Evolutionary conservation across 1,140 invertebrate genomes (phyloP).

Genomic region (Bombus soroeensis): DNA sequence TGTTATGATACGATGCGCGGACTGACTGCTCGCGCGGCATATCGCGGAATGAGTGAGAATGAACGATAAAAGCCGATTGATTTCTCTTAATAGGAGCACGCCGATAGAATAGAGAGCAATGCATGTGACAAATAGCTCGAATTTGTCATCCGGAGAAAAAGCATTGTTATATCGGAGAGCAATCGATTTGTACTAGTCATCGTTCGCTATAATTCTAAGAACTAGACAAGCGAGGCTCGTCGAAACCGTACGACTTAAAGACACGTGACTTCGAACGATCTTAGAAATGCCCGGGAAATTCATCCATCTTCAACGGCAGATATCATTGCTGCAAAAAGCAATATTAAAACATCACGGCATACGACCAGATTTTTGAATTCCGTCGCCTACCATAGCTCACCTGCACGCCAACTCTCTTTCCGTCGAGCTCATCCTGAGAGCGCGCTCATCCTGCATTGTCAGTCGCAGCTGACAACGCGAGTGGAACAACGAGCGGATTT

Average conservation of each 20-base stretch:
- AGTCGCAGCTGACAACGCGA: conserved; percentile 61
- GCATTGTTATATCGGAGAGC: neutral
- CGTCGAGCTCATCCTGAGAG: conserved; percentile 38
- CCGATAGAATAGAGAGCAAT: neutral
- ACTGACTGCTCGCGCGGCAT: neutral
- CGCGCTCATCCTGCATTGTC: conserved; percentile 47
- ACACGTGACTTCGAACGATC: too few relatives aligned
- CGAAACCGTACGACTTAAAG: too few relatives aligned
- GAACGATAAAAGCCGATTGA: conserved; percentile 11
- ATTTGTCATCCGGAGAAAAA: conserved; percentile 42
- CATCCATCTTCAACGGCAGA: too few relatives aligned
- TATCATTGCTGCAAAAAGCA: too few relatives aligned
- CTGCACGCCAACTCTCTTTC: neutral
- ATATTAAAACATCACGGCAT: conserved; percentile 7
- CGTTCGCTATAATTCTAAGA: neutral
- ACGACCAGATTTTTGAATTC: neutral
- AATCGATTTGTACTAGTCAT: conserved; percentile 6
- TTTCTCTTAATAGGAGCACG: conserved; percentile 13
- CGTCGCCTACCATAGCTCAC: neutral
- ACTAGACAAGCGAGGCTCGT: neutral
- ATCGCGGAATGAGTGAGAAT: neutral
- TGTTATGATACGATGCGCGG: neutral
- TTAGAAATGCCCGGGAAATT: too few relatives aligned
- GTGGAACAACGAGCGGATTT: conserved; percentile 51
- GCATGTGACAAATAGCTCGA: conserved; percentile 1